These are phyloP conservation scores for Leucania comma DNA, from an alignment of 2,888 invertebrate species.

Conservation along the genomic window DNA sequence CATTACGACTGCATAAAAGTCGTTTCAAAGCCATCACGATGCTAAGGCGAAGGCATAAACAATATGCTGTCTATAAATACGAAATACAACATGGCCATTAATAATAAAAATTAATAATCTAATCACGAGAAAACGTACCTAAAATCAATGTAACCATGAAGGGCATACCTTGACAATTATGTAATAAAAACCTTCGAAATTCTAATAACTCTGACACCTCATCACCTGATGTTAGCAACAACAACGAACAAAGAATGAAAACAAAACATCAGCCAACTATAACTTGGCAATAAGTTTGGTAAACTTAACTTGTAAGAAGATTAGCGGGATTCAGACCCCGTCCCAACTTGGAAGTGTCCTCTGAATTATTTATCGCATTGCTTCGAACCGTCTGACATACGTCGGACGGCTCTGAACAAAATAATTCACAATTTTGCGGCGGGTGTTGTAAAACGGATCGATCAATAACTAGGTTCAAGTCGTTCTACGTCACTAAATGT, in stretches of 20 bases:
- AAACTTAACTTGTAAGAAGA: slow-evolving; percentile 61
- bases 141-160: background rate
- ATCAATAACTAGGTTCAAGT: slow-evolving; percentile 18
- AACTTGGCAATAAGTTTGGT: slow-evolving; percentile 54
- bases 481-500: slow-evolving; percentile 15
- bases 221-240: background rate
- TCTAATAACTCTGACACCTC: background rate
- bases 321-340: slow-evolving; percentile 56
- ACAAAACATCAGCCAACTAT: slow-evolving; percentile 33
- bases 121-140: background rate
- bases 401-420: slow-evolving; percentile 42
- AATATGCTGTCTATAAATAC: background rate
- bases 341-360: slow-evolving; percentile 54
- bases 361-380: slow-evolving; percentile 65
- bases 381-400: slow-evolving; percentile 41
- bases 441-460: background rate
- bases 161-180: background rate
- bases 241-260: slow-evolving; percentile 41
- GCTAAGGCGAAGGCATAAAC: too few species aligned
- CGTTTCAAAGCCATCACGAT: too few species aligned
- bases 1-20: too few species aligned
- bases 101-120: too few species aligned
- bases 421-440: slow-evolving; percentile 47
- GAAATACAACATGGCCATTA: background rate
- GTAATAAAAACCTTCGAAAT: background rate